phyloP scores from a whole-genome alignment of 2,113 vertebrate species.

The Halcyon senegalensis region DNA sequence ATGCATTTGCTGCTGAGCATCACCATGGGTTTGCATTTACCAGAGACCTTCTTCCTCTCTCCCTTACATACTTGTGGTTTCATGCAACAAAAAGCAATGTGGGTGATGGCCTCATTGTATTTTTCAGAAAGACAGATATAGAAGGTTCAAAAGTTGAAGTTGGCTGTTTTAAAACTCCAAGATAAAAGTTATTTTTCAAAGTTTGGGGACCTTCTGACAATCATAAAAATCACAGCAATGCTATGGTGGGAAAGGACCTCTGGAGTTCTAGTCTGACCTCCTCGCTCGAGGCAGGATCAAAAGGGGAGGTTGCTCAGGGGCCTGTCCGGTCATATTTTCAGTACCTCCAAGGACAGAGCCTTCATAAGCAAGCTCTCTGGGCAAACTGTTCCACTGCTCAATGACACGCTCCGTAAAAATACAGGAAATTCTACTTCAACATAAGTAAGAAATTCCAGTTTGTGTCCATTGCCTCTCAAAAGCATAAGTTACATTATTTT shows the following conservation, averaged over 20 bases:
- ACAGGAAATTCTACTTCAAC: background rate
- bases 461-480: background rate
- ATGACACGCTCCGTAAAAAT: background rate
- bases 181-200: background rate
- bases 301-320: background rate
- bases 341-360: background rate
- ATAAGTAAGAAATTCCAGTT: background rate
- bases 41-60: background rate
- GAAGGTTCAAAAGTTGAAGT: background rate
- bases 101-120: background rate
- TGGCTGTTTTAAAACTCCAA: background rate
- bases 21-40: background rate
- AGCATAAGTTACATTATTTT: background rate
- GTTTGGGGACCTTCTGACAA: background rate
- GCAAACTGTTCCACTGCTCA: background rate
- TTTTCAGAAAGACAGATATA: background rate
- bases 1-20: background rate
- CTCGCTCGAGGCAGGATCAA: background rate
- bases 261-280: background rate
- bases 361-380: background rate
- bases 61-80: fast-evolving
- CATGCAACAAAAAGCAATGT: background rate
- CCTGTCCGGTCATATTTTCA: background rate
- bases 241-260: background rate
- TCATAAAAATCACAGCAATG: background rate